A percentile compares a stretch with the other conserved stretches of the same genome.
These are phyloP conservation scores for Drosophila simulans DNA, from an alignment of 1,140 invertebrate species.

Conservation along the genomic window DNA sequence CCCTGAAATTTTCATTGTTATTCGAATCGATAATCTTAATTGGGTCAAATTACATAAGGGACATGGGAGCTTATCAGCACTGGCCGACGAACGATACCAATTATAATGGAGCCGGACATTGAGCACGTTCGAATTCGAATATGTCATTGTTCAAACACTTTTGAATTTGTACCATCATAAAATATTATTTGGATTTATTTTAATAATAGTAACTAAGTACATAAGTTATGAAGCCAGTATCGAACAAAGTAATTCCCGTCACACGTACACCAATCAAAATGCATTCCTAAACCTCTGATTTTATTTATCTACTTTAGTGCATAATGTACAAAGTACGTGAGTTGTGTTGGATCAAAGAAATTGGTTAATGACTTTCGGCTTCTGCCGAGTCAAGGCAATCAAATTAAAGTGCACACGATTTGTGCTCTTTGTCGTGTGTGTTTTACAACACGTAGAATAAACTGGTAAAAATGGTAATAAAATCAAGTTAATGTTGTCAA, in stretches of 20 bases:
- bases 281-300: neutral
- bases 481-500: constrained; percentile 57
- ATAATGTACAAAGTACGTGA: constrained; percentile 13
- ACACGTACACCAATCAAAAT: neutral
- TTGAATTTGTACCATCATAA: neutral
- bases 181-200: neutral
- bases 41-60: constrained; percentile 65
- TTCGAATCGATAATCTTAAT: constrained; percentile 61
- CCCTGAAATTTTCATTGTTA: constrained; percentile 26
- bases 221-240: neutral
- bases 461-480: constrained; percentile 29
- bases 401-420: constrained; percentile 34
- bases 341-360: constrained; percentile 19
- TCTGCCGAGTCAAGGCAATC: constrained; percentile 15
- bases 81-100: constrained; percentile 27
- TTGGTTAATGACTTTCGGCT: constrained; percentile 11
- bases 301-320: neutral
- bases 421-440: constrained; percentile 7
- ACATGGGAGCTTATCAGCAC: constrained; percentile 49
- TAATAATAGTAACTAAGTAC: neutral
- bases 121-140: constrained; percentile 10
- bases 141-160: neutral
- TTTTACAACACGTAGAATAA: constrained; percentile 21
- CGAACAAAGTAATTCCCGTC: neutral
- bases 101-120: constrained; percentile 22